These are phyloP conservation scores for Marcusenius ussheri DNA, from an alignment of 2,113 vertebrate species.

Conservation along the genomic window DNA sequence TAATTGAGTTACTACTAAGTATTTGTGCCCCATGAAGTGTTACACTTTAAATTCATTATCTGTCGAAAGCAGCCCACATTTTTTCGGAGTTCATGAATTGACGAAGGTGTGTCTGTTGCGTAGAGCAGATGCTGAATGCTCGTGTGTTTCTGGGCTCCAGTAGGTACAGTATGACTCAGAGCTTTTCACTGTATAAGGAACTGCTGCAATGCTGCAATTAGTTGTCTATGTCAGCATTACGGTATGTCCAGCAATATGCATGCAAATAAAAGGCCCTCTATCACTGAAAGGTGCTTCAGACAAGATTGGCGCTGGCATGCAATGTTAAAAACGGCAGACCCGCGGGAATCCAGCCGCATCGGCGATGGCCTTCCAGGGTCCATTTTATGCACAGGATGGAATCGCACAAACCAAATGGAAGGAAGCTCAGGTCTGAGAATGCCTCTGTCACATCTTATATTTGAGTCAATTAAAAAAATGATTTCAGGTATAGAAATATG, in stretches of 20 bases:
- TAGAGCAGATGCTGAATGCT: not conserved
- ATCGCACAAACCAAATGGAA: not conserved
- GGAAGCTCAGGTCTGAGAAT: not conserved
- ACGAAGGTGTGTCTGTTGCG: not conserved
- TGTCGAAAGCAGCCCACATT: not conserved
- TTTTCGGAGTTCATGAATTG: not conserved
- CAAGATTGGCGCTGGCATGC: not conserved
- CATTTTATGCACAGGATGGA: not conserved
- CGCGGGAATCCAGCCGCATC: not conserved
- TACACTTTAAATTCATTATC: not conserved
- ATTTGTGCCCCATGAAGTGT: not conserved
- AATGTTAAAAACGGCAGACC: not conserved
- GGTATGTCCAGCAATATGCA: not conserved
- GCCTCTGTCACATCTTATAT: not conserved
- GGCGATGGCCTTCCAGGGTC: not conserved
- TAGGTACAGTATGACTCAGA: not conserved
- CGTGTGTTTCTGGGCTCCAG: not conserved
- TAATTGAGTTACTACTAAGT: not conserved
- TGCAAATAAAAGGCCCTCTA: not conserved
- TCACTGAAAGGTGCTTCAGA: not conserved
- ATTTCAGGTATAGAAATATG: not conserved
- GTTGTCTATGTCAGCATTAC: not conserved
- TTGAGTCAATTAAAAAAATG: not conserved
- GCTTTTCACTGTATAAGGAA: not conserved
- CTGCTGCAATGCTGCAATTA: not conserved